Evolutionary conservation across 2,113 vertebrate genomes (phyloP).

Genomic region (Silurus asotus): DNA sequence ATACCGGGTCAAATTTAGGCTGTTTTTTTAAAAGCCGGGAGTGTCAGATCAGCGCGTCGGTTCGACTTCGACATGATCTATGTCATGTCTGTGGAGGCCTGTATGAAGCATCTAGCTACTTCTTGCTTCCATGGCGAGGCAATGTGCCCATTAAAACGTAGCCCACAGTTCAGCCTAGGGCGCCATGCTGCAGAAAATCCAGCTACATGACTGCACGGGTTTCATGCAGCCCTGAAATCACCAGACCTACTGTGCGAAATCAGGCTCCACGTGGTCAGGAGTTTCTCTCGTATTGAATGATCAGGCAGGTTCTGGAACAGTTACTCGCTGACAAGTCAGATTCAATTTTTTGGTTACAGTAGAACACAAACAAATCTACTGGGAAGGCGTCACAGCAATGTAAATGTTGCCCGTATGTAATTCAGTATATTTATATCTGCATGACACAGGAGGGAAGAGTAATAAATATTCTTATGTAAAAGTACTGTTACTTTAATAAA

Average conservation of each 20-base stretch:
- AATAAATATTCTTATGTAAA: too few species aligned
- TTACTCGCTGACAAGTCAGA: neutral
- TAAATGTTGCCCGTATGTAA: slow-evolving; percentile 2
- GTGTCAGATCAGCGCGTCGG: slow-evolving; percentile 13
- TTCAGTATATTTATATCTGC: neutral
- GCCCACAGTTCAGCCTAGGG: slow-evolving; percentile 55
- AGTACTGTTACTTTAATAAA: too few species aligned
- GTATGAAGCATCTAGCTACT: slow-evolving; percentile 20
- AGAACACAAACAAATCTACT: neutral
- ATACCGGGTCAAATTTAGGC: slow-evolving; percentile 4
- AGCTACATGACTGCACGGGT: neutral
- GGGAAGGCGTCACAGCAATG: neutral
- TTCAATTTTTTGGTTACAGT: neutral
- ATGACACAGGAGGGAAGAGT: neutral
- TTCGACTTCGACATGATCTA: slow-evolving; percentile 39
- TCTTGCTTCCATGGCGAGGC: slow-evolving; percentile 28
- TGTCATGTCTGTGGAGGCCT: neutral
- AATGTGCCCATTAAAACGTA: slow-evolving; percentile 53
- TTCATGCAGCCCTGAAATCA: slow-evolving; percentile 15
- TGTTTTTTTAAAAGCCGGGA: neutral
- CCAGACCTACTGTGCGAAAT: slow-evolving; percentile 17
- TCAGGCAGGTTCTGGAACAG: slow-evolving; percentile 9
- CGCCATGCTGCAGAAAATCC: slow-evolving; percentile 29
- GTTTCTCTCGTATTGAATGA: neutral
- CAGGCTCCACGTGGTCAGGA: neutral